Evolutionary conservation across 2,113 vertebrate species (phyloP).

Genomic region (Muntiacus reevesi): DNA sequence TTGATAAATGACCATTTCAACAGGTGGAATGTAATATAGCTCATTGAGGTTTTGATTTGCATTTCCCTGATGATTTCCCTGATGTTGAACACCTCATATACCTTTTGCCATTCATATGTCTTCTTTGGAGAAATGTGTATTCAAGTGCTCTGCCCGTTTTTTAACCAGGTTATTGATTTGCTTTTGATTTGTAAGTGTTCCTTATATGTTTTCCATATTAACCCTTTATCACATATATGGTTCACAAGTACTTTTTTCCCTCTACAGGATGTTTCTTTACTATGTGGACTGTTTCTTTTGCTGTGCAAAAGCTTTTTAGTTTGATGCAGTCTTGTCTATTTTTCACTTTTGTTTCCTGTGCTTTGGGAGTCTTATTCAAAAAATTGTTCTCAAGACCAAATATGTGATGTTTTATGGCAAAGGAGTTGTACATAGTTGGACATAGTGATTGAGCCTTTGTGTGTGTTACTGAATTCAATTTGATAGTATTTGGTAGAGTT

Average conservation of each 20-base stretch:
- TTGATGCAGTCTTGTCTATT: neutral
- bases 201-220: neutral
- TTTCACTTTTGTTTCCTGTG: neutral
- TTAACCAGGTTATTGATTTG: neutral
- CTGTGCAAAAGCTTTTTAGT: neutral
- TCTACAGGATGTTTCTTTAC: neutral
- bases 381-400: neutral
- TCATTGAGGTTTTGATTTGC: neutral
- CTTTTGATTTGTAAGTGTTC: neutral
- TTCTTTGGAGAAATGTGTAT: neutral
- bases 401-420: neutral
- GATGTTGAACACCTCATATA: neutral
- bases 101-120: neutral
- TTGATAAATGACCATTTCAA: neutral
- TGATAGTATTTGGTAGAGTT: neutral
- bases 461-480: neutral
- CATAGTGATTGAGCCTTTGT: neutral
- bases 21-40: neutral
- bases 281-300: neutral
- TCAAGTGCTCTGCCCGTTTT: neutral
- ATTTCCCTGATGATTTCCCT: neutral
- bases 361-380: neutral
- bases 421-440: neutral
- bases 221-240: neutral
- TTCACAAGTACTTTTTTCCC: neutral